Conservation (phyloP, 2,113 vertebrate species). For the Mobula hypostoma region DNA sequence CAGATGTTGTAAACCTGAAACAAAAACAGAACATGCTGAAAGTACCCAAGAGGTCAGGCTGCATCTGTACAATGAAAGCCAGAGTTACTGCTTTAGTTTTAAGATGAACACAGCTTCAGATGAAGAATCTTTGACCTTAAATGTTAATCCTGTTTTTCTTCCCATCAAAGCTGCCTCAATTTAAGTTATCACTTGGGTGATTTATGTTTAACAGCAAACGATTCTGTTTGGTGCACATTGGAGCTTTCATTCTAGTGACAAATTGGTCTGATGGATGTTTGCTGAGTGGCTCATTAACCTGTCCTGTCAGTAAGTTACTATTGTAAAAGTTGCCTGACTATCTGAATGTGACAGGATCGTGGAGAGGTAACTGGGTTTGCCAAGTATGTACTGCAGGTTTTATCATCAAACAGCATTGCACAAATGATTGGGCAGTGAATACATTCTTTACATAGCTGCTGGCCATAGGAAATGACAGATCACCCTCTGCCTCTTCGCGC, state of each 20-base stretch:
- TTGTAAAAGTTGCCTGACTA: neutral
- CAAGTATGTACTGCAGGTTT: conserved; percentile 28
- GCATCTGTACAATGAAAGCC: too few relatives aligned
- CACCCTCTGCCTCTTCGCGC: neutral
- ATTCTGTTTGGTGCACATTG: conserved; percentile 10
- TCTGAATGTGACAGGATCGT: neutral
- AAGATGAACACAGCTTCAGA: too few relatives aligned
- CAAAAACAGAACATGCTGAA: too few relatives aligned
- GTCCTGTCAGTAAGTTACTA: neutral
- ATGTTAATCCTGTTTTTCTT: too few relatives aligned
- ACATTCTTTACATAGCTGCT: conserved; percentile 16
- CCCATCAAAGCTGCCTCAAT: too few relatives aligned
- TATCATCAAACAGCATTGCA: neutral
- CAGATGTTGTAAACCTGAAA: too few relatives aligned
- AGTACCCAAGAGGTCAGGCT: too few relatives aligned
- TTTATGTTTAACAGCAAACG: neutral
- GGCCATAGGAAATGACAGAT: neutral
- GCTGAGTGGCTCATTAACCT: neutral
- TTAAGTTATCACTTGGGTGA: neutral
- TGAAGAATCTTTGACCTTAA: too few relatives aligned
- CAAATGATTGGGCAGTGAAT: neutral
- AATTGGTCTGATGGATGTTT: neutral
- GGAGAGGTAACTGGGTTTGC: neutral
- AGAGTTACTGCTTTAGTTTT: too few relatives aligned
- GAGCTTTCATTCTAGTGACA: neutral